These are phyloP conservation scores for Sander vitreus DNA, from an alignment of 2,113 vertebrate genomes.

Conservation along the genomic window DNA sequence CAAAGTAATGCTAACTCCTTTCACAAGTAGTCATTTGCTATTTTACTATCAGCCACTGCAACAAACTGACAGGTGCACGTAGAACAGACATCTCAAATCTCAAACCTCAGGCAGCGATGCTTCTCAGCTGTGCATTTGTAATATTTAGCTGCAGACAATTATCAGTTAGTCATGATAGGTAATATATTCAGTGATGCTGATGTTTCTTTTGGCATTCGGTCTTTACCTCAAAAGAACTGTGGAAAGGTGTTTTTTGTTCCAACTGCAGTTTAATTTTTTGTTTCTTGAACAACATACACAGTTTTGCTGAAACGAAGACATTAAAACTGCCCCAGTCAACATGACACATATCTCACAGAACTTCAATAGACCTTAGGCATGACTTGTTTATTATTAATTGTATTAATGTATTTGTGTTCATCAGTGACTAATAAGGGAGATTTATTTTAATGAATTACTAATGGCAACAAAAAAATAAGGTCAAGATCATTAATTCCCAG, in stretches of 20 bases:
- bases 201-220: constrained; percentile 54
- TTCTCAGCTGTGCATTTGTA: constrained; percentile 42
- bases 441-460: constrained; percentile 15
- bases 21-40: neutral
- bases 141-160: constrained; percentile 31
- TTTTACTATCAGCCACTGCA: constrained; percentile 12
- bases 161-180: constrained; percentile 41
- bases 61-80: constrained; percentile 9
- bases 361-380: neutral
- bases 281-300: neutral
- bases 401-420: constrained; percentile 5
- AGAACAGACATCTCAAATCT: constrained; percentile 23
- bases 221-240: constrained; percentile 44
- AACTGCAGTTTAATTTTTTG: neutral
- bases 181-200: constrained; percentile 64
- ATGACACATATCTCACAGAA: constrained; percentile 13
- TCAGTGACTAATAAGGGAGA: neutral
- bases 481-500: constrained; percentile 29
- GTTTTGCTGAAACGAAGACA: constrained; percentile 9
- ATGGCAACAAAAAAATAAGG: constrained; percentile 15
- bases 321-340: neutral
- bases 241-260: constrained; percentile 17
- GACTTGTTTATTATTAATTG: constrained; percentile 7
- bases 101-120: constrained; percentile 29
- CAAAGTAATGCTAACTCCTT: neutral